Base-by-base conservation (phyloP, 2,113 vertebrate genomes). In the Ptilorrhoa leucosticta region DNA sequence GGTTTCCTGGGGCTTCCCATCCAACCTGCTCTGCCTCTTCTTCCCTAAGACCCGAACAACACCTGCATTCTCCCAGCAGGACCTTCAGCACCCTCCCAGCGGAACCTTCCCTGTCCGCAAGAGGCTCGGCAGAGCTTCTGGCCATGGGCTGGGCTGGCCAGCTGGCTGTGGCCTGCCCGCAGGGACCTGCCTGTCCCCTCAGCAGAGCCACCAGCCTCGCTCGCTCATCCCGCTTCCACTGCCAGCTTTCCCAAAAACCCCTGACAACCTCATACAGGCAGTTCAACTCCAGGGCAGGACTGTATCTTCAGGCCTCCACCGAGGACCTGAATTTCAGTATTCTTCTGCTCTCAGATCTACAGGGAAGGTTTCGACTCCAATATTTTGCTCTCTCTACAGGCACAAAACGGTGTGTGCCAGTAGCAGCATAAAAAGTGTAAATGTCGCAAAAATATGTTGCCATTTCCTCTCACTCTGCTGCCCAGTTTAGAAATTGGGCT, bases 361-460 rank as follows among this genome's bases (percentile, higher is more conserved):
- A 66, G 77, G 90, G 89, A 93, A 94, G 89, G 60, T 85, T 94
- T 94, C 94, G 64, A 89, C 42, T 95, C 75, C 83, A 96, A 60
- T 90, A 83, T 85, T 93, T 94, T 90, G 23, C 85, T 94, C 89
- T 92, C 85, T 94, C 86, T 87, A 80, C 94, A 95, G 89, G 86
- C 92, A 86, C 27, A 93, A 86, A 96, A 73, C 27, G 12, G 9
- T 31, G 73, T 93, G 91, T 87, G 95, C 95, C 95, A 97, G 95
- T 92, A 97, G 94, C 85, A 96, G 97, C 96, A 93, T 89, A 90
- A 96, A 95, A 97, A 96, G 91, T 96, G 94, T 97, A 97, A 97
- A 95, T 97, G 94, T 95, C 96, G 92, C 94, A 96, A 85, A 97
- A 97, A 96, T 93, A 95, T 97, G 96, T 96, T 96, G 95, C 93